These are phyloP conservation scores for Netelia inedita DNA, from an alignment of 2,888 invertebrate genomes.

Conservation along the genomic window DNA sequence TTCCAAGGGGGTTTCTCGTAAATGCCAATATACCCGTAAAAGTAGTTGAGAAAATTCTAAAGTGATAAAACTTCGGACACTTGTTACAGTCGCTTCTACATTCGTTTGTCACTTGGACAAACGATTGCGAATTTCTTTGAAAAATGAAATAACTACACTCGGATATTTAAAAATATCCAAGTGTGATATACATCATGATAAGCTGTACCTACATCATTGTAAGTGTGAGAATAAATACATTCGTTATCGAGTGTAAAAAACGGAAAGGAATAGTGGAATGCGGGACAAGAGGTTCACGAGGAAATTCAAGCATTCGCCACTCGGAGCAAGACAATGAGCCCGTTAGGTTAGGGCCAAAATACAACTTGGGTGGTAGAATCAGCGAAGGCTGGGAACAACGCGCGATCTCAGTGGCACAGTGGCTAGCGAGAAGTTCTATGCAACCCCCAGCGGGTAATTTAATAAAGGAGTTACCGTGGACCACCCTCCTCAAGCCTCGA, in stretches of 20 bases:
- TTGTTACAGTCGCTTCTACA: too few relatives aligned
- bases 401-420: conserved; percentile 55
- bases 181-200: neutral
- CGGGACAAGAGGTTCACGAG: conserved; percentile 28
- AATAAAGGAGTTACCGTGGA: conserved; percentile 81
- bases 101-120: too few relatives aligned
- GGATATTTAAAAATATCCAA: too few relatives aligned
- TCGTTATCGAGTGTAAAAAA: conserved; percentile 34
- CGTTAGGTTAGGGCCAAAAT: conserved; percentile 45
- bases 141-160: too few relatives aligned
- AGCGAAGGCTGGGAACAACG: conserved; percentile 28
- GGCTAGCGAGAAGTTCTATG: conserved; percentile 71
- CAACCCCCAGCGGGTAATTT: conserved; percentile 83
- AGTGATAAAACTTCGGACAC: too few relatives aligned
- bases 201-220: too few relatives aligned
- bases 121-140: too few relatives aligned
- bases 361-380: conserved; percentile 26
- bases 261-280: conserved; percentile 22
- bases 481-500: conserved; percentile 45
- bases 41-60: too few relatives aligned
- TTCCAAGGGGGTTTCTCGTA: too few relatives aligned
- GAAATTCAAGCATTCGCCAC: conserved; percentile 50
- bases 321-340: conserved; percentile 79
- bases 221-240: conserved; percentile 55
- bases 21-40: too few relatives aligned